Base-by-base conservation (phyloP, 2,888 invertebrate genomes). In the Chrysomela aeneicollis region DNA sequence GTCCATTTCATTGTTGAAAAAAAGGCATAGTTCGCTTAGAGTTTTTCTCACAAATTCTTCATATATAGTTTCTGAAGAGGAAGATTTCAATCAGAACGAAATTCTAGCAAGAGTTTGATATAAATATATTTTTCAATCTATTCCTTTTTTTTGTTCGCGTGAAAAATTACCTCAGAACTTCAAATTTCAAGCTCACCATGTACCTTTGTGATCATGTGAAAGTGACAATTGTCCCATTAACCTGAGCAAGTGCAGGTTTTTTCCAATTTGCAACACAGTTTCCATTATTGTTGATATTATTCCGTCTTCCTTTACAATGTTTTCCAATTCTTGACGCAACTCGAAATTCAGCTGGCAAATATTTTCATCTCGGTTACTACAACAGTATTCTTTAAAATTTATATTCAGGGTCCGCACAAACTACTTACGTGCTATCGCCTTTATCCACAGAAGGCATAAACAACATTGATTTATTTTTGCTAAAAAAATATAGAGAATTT, bases 191-290 rank as follows among this genome's bases (percentile, higher is more conserved):
- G 22, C n/a, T 6, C 17, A 52, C 17, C 9, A 52, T 10, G 66
- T 68, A 77, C 78, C 76, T 71, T 69, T 57, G 46, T 59, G 68
- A 15, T 72, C 72, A 6, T 67, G 72, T 17, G 77, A 61, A 3
- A 78, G 69, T 54, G 78, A 75, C 51, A 77, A 75, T 70, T 81
- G 80, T 26, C 77, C 76, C 19, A 82, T 61, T 15, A 78, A 65
- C n/a, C 77, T 68, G 30, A 82, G 67, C 35, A 82, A 74, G 67
- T 79, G 77, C 10, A 82, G 74, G 69, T 82, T 82, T 60, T 73
- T 77, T 0, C 81, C 81, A n/a, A 82, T 78, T 72, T 80, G 77
- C 32, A 82, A 64, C 9, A 82, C 78, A 22, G 76, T 70, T 0
- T 72, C 76, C 19, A 71, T 67, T 46, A 82, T 78, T 51, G 81